Evolutionary conservation across 35 echinoderm and acorn worm genomes (phyloP), one percentile per base, ranked within the genome.

Genomic region (Patiria miniata): DNA sequence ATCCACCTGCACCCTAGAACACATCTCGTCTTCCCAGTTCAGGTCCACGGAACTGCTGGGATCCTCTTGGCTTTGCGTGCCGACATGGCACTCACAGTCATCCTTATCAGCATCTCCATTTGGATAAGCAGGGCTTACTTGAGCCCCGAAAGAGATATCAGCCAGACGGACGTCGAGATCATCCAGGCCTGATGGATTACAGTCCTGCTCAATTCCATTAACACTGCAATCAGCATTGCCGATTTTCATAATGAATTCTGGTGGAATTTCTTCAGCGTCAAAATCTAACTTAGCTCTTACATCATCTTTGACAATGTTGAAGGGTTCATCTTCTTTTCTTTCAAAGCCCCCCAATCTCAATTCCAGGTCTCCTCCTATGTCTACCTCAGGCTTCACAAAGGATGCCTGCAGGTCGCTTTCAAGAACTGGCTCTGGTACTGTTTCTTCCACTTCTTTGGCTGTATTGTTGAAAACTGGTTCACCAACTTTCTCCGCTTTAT

Each of bases 371-470:
- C 39, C 85, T 26, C 76, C 29, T 22, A 69, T 77, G 29, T 69
- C 85, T 78, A 52, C 53, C 18, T 78, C 76, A 50, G 76, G 68
- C 36, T 50, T 77, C 52, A 78, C 85, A 39, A 79, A 40, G 22
- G 52, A 78, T 19, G 36, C 58, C 40, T 77, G 32, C 56, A 86
- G 44, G 18, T 40, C 58, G 19, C 58, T 59, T 86, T 86, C 83
- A 73, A 86, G 39, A 17, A 65, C 23, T 12, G 59, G 23, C 23
- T 58, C 29, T 16, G 40, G 30, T 54, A 53, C 52, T 55, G 26
- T 52, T 36, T 78, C 85, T 21, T n/a, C 47, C 18, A 26, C 21
- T 23, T 53, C 39, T 14, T 34, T 10, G 2, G 29, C 51, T 58
- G 42, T 18, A 79, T 51, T 79, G 76, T 36, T 40, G 7, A 17